These are phyloP conservation scores for Augiades crinisus DNA, from an alignment of 2,888 invertebrate genomes.

Conservation along the genomic window DNA sequence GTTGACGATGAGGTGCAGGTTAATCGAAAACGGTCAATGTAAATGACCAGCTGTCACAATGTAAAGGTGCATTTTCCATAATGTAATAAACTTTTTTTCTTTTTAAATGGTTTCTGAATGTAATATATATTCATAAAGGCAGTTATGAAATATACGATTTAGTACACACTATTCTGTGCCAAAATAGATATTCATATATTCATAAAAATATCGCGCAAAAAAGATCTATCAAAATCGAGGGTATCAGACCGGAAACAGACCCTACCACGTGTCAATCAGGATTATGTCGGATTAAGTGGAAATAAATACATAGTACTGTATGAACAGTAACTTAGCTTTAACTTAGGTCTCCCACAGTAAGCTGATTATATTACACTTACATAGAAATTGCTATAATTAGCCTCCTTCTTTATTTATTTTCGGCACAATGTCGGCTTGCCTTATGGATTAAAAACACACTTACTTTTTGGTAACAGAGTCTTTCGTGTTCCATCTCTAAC, in stretches of 20 bases:
- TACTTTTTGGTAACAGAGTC: too few relatives aligned
- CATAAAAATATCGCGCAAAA: not conserved
- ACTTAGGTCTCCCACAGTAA: too few relatives aligned
- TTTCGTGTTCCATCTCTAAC: too few relatives aligned
- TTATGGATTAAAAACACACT: too few relatives aligned
- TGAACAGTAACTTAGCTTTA: not conserved
- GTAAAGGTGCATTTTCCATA: too few relatives aligned
- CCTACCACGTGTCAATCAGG: not conserved
- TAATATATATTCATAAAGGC: not conserved
- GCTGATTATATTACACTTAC: not conserved
- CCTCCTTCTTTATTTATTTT: too few relatives aligned
- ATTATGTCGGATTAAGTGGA: not conserved
- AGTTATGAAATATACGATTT: not conserved
- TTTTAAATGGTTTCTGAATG: constrained; percentile 1
- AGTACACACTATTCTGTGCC: not conserved
- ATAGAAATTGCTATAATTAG: too few relatives aligned
- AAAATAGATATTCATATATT: not conserved
- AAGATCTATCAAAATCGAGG: constrained; percentile 1
- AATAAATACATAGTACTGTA: not conserved
- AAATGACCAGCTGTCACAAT: too few relatives aligned
- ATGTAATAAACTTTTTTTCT: too few relatives aligned
- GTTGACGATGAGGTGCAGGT: too few relatives aligned
- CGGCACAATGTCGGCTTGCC: too few relatives aligned
- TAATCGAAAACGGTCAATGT: too few relatives aligned
- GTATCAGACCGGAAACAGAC: not conserved